Conservation (phyloP, 2,888 invertebrate species). For the Eupithecia vulgata region DNA sequence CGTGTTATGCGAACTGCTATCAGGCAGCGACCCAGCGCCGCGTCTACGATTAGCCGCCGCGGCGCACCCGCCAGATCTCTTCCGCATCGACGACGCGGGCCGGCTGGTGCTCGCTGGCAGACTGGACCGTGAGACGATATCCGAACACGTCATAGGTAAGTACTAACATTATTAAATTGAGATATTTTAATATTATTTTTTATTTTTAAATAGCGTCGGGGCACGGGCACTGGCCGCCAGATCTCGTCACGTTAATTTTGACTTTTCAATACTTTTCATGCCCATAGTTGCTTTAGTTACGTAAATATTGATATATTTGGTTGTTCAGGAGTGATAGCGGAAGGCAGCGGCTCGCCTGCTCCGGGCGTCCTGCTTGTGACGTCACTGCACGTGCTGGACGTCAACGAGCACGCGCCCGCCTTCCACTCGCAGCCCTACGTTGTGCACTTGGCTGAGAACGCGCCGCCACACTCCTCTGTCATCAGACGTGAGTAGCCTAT, state of each 20-base stretch:
- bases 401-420: constrained; percentile 94
- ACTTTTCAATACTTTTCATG: too few species aligned
- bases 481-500: constrained; percentile 84
- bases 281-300: too few species aligned
- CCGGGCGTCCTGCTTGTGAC: constrained; percentile 89
- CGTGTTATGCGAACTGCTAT: constrained; percentile 64
- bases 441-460: constrained; percentile 91
- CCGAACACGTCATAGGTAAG: constrained; percentile 88
- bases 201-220: too few species aligned
- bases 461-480: constrained; percentile 90
- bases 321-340: constrained; percentile 67
- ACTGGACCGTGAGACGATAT: constrained; percentile 89
- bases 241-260: too few species aligned
- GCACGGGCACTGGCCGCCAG: too few species aligned
- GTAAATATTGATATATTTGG: too few species aligned
- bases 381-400: constrained; percentile 91
- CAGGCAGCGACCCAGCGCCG: constrained; percentile 41
- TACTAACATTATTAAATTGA: background rate
- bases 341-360: constrained; percentile 70
- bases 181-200: too few species aligned
- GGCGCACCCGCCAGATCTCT: constrained; percentile 85
- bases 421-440: constrained; percentile 94
- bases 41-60: constrained; percentile 56
- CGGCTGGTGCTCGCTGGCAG: constrained; percentile 89
- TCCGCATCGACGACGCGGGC: constrained; percentile 88